Evolutionary conservation across 2,797 vertebrate genomes (phyloP).

Genomic region (Clamator glandarius): DNA sequence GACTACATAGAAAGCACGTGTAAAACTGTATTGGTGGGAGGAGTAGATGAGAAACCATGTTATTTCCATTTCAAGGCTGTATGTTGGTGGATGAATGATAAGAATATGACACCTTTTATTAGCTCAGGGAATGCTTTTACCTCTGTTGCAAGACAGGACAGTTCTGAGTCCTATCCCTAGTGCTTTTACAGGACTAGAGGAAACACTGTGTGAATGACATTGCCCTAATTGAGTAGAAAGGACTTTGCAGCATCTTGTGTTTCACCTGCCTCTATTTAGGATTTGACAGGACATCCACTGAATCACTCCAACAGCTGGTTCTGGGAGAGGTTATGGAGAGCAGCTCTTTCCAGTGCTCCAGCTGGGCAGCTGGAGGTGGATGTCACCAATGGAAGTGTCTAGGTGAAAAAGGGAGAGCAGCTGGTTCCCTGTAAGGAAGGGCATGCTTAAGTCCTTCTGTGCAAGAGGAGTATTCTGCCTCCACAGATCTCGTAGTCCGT

Average conservation of each 20-base stretch:
- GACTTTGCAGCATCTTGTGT: not conserved
- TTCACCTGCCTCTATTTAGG: not conserved
- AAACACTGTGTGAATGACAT: not conserved
- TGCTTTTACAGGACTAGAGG: not conserved
- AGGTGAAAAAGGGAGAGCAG: not conserved
- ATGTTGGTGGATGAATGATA: not conserved
- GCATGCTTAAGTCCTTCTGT: not conserved
- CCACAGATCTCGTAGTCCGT: not conserved
- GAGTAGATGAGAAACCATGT: not conserved
- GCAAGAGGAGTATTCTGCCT: not conserved
- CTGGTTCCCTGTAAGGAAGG: not conserved
- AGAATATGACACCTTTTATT: not conserved
- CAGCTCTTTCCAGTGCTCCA: not conserved
- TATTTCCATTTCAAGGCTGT: not conserved
- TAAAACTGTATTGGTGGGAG: not conserved
- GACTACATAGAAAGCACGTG: not conserved
- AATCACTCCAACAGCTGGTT: not conserved
- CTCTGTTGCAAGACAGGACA: not conserved
- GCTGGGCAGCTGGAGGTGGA: not conserved
- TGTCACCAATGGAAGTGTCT: not conserved
- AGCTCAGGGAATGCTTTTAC: not conserved
- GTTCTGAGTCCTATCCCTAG: not conserved
- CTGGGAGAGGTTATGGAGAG: not conserved
- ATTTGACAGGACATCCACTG: not conserved
- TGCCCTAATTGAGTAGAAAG: not conserved